phyloP scores from a whole-genome alignment of 2,797 vertebrate genomes.

The Chelidonichthys spinosus region DNA sequence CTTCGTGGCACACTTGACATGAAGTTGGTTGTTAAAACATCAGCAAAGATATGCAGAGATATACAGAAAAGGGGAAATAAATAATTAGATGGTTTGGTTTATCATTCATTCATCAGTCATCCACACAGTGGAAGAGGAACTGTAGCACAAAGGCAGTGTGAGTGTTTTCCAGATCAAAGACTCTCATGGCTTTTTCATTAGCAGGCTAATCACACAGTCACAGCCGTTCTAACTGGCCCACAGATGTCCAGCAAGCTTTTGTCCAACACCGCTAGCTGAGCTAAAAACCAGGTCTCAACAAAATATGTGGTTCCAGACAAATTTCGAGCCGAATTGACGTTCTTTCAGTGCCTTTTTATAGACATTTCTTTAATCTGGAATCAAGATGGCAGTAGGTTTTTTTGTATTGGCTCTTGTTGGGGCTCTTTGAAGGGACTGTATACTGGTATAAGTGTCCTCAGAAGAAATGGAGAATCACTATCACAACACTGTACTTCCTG shows the following conservation, averaged over 20 bases:
- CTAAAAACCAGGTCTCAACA: slow-evolving; percentile 39
- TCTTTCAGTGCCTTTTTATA: slow-evolving; percentile 35
- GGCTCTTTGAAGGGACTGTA: slow-evolving; percentile 33
- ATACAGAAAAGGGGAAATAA: not conserved
- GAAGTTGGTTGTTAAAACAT: slow-evolving; percentile 26
- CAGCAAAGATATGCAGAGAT: slow-evolving; percentile 26
- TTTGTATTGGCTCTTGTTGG: not conserved
- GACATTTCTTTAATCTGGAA: slow-evolving; percentile 38
- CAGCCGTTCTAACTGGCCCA: slow-evolving; percentile 48
- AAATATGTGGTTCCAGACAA: slow-evolving; percentile 54
- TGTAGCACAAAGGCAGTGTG: slow-evolving; percentile 27
- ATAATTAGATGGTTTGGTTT: slow-evolving; percentile 21
- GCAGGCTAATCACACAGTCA: slow-evolving; percentile 64
- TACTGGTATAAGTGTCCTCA: slow-evolving; percentile 25
- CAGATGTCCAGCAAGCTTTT: slow-evolving; percentile 63
- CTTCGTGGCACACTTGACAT: slow-evolving; percentile 9
- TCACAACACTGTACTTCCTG: slow-evolving; percentile 60
- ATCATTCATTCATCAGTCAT: not conserved
- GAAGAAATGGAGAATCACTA: slow-evolving; percentile 37
- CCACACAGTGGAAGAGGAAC: slow-evolving; percentile 29
- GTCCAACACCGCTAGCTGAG: slow-evolving; percentile 57
- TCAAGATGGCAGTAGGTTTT: slow-evolving; percentile 36
- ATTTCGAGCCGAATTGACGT: slow-evolving; percentile 40
- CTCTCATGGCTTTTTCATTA: slow-evolving; percentile 72
- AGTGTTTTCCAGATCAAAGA: slow-evolving; percentile 58